Evolutionary conservation across 2,888 invertebrate genomes (phyloP).

Genomic region (Chloroclystis v-ata): DNA sequence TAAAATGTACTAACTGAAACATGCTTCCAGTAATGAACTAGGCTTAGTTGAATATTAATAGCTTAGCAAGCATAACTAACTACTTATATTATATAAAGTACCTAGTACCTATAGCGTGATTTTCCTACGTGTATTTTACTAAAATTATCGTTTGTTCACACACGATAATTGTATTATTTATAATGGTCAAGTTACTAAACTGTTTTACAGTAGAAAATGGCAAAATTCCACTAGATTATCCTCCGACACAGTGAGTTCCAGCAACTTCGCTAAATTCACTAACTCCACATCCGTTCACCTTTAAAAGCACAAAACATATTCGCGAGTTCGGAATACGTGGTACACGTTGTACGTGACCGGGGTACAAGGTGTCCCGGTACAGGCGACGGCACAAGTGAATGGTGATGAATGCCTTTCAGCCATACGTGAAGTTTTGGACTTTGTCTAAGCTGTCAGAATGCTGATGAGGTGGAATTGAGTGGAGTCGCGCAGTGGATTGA

Average conservation of each 20-base stretch:
- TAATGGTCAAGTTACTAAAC: too few relatives aligned
- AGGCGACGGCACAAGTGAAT: constrained; percentile 1
- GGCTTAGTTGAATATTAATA: too few relatives aligned
- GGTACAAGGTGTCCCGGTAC: not conserved
- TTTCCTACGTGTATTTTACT: too few relatives aligned
- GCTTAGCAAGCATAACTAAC: too few relatives aligned
- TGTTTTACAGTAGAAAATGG: too few relatives aligned
- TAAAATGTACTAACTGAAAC: too few relatives aligned
- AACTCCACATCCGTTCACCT: not conserved
- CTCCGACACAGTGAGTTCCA: not conserved
- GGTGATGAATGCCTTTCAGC: constrained; percentile 3
- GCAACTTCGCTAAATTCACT: not conserved
- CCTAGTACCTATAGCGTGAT: too few relatives aligned
- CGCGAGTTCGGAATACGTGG: not conserved
- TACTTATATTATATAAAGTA: too few relatives aligned
- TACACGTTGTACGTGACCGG: not conserved
- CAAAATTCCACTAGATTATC: not conserved
- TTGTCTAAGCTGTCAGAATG: not conserved
- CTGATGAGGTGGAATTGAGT: not conserved
- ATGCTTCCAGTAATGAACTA: too few relatives aligned
- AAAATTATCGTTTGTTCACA: too few relatives aligned
- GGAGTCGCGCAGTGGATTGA: too few relatives aligned
- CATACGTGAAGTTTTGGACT: not conserved
- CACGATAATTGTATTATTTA: too few relatives aligned
- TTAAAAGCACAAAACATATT: not conserved